A percentile compares a stretch with the other conserved stretches of the same genome.
Evolutionary conservation across 2,888 invertebrate genomes (phyloP).

Genomic region (Tineola bisselliella): DNA sequence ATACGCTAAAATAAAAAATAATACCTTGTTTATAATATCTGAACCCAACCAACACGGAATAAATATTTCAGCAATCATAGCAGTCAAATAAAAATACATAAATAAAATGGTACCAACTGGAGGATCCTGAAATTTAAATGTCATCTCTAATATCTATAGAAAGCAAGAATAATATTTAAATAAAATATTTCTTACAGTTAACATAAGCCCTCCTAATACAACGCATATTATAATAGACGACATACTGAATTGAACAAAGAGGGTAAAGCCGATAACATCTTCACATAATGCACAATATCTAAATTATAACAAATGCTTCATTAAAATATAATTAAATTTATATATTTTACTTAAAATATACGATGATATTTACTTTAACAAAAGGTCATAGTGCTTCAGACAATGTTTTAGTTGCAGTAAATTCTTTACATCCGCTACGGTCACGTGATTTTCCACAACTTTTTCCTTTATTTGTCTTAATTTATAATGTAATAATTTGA

Average conservation of each 20-base stretch:
- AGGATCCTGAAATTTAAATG: slow-evolving; percentile 1
- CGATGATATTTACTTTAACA: not conserved
- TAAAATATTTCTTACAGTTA: not conserved
- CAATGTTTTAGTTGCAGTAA: not conserved
- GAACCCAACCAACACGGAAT: slow-evolving; percentile 24
- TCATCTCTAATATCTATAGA: too few relatives aligned
- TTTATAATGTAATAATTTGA: slow-evolving; percentile 3
- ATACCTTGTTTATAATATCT: slow-evolving; percentile 21
- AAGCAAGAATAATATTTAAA: not conserved
- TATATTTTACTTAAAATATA: not conserved
- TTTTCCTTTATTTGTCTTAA: not conserved
- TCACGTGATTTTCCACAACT: not conserved
- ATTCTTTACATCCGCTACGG: not conserved
- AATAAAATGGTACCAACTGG: not conserved
- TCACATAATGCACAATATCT: slow-evolving; percentile 31
- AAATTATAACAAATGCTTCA: slow-evolving; percentile 19
- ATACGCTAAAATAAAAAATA: not conserved
- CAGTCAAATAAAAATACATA: slow-evolving; percentile 14
- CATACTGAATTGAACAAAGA: slow-evolving; percentile 15
- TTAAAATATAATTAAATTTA: not conserved
- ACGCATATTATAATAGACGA: slow-evolving; percentile 14
- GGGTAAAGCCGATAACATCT: not conserved
- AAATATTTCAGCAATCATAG: slow-evolving; percentile 22
- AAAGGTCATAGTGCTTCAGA: slow-evolving; percentile 3
- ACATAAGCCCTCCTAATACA: slow-evolving; percentile 2